Conservation (phyloP, 2,113 vertebrate species). For the Corvus hawaiiensis region DNA sequence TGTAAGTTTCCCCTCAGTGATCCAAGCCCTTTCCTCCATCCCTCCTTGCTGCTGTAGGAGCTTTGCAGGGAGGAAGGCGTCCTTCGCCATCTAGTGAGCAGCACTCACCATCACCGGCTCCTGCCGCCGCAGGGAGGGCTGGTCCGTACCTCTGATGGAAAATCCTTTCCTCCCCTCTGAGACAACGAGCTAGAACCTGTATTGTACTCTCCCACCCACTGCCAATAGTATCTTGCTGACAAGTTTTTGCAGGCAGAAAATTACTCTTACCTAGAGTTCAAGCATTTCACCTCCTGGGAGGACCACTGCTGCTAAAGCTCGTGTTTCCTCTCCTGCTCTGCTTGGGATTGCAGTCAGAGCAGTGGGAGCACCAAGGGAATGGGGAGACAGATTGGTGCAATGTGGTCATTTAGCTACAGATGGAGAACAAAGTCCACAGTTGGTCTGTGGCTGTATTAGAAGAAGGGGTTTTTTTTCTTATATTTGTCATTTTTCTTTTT, state of each 20-base stretch:
- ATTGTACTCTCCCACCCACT: background rate
- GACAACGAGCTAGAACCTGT: fast-evolving
- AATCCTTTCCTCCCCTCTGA: background rate
- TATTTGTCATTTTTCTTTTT: background rate
- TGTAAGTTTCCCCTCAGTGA: background rate
- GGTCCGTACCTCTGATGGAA: background rate
- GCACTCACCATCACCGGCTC: background rate
- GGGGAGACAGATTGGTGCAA: background rate
- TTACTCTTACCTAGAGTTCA: background rate
- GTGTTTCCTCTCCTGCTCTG: background rate
- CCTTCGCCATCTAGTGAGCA: slow-evolving; percentile 65
- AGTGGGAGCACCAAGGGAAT: background rate
- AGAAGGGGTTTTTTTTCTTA: background rate
- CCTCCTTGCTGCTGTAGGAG: background rate
- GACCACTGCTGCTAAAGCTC: background rate
- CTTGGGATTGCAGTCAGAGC: background rate
- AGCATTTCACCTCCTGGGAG: background rate
- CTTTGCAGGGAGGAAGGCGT: background rate
- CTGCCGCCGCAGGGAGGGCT: background rate
- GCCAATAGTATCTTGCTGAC: background rate
- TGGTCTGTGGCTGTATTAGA: background rate
- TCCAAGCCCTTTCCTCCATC: background rate
- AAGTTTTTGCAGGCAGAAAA: background rate
- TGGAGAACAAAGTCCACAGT: background rate
- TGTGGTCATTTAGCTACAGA: background rate